Conservation (phyloP, 2,113 vertebrate genomes). For the Sitta europaea region DNA sequence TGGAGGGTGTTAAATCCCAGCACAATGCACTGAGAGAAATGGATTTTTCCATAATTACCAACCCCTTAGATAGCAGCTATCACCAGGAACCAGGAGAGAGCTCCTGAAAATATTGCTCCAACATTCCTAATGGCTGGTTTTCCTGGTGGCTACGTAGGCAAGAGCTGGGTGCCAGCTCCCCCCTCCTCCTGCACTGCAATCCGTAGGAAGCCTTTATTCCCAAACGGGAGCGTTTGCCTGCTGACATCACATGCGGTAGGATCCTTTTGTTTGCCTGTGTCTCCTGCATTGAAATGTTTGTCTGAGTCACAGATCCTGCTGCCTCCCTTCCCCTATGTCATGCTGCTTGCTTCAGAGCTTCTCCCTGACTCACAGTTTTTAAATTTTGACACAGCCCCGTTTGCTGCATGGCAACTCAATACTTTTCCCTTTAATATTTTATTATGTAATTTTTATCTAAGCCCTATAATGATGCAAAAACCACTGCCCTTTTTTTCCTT, state of each 20-base stretch:
- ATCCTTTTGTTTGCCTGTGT: slow-evolving; percentile 64
- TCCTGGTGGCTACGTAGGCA: slow-evolving; percentile 24
- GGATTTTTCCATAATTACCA: background rate
- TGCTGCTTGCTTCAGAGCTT: slow-evolving; percentile 38
- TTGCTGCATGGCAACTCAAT: slow-evolving; percentile 8
- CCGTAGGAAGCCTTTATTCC: slow-evolving; percentile 62
- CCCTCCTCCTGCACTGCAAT: background rate
- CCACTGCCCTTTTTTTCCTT: background rate
- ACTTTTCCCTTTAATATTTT: slow-evolving; percentile 21
- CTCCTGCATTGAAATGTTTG: slow-evolving; percentile 59
- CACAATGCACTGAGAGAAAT: background rate
- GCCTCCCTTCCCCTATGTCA: slow-evolving; percentile 26
- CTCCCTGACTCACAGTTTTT: slow-evolving; percentile 40
- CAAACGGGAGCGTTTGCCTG: slow-evolving; percentile 46
- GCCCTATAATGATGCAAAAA: background rate
- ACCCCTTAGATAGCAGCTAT: background rate
- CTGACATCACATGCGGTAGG: slow-evolving; percentile 63
- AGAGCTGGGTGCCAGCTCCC: background rate
- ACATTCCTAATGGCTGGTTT: background rate
- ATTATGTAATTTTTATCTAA: slow-evolving; percentile 23
- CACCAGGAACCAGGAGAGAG: background rate
- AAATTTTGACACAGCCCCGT: slow-evolving; percentile 10
- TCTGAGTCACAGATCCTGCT: slow-evolving; percentile 53
- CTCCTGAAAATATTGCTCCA: background rate
- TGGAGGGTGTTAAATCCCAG: slow-evolving; percentile 19